Percentiles rank a stretch among this genome's conserved stretches.
phyloP scores from a whole-genome alignment of 2,113 vertebrate species.

The Siniperca chuatsi region DNA sequence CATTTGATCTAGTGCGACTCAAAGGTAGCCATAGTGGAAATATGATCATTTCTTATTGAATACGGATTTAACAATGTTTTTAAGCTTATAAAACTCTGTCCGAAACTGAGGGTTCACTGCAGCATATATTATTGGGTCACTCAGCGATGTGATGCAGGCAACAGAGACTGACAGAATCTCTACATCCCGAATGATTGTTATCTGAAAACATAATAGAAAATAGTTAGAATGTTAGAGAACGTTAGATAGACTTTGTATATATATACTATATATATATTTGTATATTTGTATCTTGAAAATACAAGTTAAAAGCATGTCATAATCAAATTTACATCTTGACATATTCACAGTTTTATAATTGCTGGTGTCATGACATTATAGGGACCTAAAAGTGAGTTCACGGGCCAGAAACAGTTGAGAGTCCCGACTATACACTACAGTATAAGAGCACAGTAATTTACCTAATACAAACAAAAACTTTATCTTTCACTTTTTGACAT shows the following conservation, averaged over 20 bases:
- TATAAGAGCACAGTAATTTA: background rate
- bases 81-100: slow-evolving; percentile 78
- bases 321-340: background rate
- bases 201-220: slow-evolving; percentile 64
- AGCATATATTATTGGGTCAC: slow-evolving; percentile 84
- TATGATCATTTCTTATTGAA: slow-evolving; percentile 51
- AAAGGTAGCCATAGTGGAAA: background rate
- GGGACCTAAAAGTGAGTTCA: background rate
- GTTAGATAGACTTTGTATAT: background rate
- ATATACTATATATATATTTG: too few species aligned
- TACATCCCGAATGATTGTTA: slow-evolving; percentile 54
- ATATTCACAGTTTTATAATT: background rate
- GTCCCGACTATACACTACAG: too few species aligned
- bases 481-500: background rate
- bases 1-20: slow-evolving; percentile 3
- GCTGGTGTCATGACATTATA: background rate
- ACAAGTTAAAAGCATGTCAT: background rate
- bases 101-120: slow-evolving; percentile 85
- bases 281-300: background rate
- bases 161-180: slow-evolving; percentile 81
- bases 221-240: background rate
- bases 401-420: background rate
- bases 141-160: slow-evolving; percentile 83
- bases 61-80: slow-evolving; percentile 61
- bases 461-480: background rate